These are phyloP conservation scores for Pseudanteris insignis DNA, from an alignment of 2,888 invertebrate genomes.

Conservation along the genomic window DNA sequence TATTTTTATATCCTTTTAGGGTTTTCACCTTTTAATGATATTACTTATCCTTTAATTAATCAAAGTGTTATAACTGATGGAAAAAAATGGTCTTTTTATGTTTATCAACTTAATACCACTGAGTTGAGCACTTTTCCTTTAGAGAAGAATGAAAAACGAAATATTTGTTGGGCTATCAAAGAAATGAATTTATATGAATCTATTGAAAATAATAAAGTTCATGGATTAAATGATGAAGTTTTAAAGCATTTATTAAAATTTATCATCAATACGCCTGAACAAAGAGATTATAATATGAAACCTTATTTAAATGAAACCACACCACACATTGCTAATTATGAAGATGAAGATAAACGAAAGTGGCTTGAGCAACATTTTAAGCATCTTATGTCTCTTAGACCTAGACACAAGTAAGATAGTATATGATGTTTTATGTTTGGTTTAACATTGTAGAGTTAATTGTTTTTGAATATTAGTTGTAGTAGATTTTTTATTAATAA, in stretches of 20 bases:
- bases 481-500: too few relatives aligned
- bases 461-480: too few relatives aligned
- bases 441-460: too few relatives aligned
- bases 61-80: constrained; percentile 93
- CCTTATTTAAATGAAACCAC: constrained; percentile 76
- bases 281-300: constrained; percentile 73
- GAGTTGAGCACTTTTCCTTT: constrained; percentile 73
- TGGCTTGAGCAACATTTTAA: constrained; percentile 79
- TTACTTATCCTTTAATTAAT: constrained; percentile 89
- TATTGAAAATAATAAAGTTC: constrained; percentile 74
- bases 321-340: constrained; percentile 74
- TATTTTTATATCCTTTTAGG: constrained; percentile 68
- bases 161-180: constrained; percentile 82
- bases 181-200: constrained; percentile 79
- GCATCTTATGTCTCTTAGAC: constrained; percentile 75
- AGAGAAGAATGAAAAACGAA: constrained; percentile 76
- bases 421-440: too few relatives aligned
- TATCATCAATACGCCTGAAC: constrained; percentile 76
- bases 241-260: constrained; percentile 78
- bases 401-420: constrained; percentile 68
- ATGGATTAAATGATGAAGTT: constrained; percentile 84
- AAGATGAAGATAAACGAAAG: constrained; percentile 73
- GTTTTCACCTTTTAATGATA: constrained; percentile 88
- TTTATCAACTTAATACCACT: constrained; percentile 92
- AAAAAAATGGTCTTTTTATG: constrained; percentile 83